Percentiles rank a stretch among this genome's conserved stretches.
Conservation (phyloP, 2,888 invertebrate species). For the Parascotia fuliginaria region DNA sequence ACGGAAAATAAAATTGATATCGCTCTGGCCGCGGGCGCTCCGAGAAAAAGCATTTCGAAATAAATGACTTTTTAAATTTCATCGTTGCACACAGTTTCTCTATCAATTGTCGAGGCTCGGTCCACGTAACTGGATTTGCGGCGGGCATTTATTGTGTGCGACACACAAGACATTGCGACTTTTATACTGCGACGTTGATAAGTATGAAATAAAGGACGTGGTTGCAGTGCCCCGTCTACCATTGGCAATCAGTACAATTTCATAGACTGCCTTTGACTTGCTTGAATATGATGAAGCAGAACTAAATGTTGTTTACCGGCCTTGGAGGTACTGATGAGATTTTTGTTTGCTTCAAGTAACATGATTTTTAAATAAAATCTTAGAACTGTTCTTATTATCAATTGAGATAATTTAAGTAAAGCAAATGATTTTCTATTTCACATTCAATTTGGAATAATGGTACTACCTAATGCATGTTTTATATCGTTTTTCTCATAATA, state of each 20-base stretch:
- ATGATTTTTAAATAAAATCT: too few relatives aligned
- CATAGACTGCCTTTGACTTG: conserved; percentile 27
- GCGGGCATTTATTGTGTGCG: conserved; percentile 82
- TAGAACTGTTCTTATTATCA: too few relatives aligned
- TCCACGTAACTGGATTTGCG: conserved; percentile 79
- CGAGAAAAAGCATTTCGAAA: conserved; percentile 85
- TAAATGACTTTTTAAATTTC: conserved; percentile 86
- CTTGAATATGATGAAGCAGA: conserved; percentile 8
- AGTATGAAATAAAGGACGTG: conserved; percentile 58
- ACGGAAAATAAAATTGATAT: conserved; percentile 85
- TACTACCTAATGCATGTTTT: too few relatives aligned
- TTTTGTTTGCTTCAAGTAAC: too few relatives aligned
- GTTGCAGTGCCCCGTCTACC: conserved; percentile 49
- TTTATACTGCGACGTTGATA: conserved; percentile 63
- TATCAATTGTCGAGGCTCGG: conserved; percentile 84
- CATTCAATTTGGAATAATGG: too few relatives aligned
- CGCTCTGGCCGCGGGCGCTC: conserved; percentile 77
- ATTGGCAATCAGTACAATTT: conserved; percentile 60
- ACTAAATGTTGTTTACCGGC: not conserved
- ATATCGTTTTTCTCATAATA: too few relatives aligned
- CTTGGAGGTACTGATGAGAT: too few relatives aligned
- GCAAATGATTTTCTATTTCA: too few relatives aligned
- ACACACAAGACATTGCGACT: conserved; percentile 76
- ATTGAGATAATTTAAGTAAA: too few relatives aligned
- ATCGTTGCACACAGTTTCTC: conserved; percentile 86